Evolutionary conservation across 2,888 invertebrate genomes (phyloP), one percentile per base, ranked within the genome.

Genomic region (Eupithecia centaureata): DNA sequence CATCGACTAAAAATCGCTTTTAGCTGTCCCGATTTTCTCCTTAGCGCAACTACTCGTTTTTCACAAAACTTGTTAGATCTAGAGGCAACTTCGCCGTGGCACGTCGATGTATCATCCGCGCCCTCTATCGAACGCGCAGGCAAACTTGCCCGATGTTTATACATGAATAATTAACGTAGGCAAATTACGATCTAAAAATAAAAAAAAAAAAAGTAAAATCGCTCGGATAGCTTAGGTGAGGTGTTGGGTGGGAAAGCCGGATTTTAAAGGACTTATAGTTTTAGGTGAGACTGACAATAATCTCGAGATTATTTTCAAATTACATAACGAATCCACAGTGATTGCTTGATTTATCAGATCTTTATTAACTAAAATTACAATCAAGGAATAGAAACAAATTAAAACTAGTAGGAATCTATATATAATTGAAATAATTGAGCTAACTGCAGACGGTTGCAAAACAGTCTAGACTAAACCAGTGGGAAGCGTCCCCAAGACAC

Each of bases 91-190:
- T 47, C 22, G 47, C 47, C 47, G 25, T 5, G 15, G 52, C 27
- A 52, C 22, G 51, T 25, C 52, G 27, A 52, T 52, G 27, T 27
- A 52, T 52, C 52, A 52, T 27, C 15, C 27, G 5, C 52, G 27
- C 52, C 52, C 56, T 56, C 52, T 52, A 51, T 58, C 68, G 70
- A 61, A 61, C 65, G 67, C 57, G 67, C 70, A 71, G 71, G 72
- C 71, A 64, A 64, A 66, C 61, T 65, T 69, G 57, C 66, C 35
- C 65, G 71, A 65, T 77, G 78, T 80, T 80, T 80, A 77, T 65
- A 77, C 77, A 76, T 79, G 81, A 84, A 84, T 84, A 83, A 84
- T 84, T 82, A 79, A 80, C 73, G 69, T 61, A 63, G 61, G 58
- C 62, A 63, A 70, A 74, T 73, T 71, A 76, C 77, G 76, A 72